phyloP scores from a whole-genome alignment of 2,888 invertebrate genomes.

The Blastobasis lacticolella region DNA sequence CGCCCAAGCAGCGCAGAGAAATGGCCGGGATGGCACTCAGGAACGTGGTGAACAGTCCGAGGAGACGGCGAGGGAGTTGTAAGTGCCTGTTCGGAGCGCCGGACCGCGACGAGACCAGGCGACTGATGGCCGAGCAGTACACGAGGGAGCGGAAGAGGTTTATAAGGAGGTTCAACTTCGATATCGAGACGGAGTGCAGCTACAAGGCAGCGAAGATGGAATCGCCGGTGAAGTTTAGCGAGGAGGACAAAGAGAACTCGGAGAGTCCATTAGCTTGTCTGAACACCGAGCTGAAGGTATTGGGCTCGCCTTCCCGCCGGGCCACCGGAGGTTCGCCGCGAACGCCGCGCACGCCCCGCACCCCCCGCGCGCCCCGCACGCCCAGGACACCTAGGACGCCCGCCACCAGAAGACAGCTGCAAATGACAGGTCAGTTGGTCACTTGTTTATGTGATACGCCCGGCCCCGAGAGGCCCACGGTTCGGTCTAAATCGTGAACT shows the following conservation, averaged over 20 bases:
- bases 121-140: constrained; percentile 75
- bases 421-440: constrained; percentile 65
- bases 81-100: constrained; percentile 77
- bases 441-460: neutral
- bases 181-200: constrained; percentile 63
- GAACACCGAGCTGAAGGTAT: constrained; percentile 54
- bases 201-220: constrained; percentile 54
- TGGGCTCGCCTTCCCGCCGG: constrained; percentile 49
- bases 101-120: constrained; percentile 72
- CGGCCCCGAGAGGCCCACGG: neutral
- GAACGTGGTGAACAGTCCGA: constrained; percentile 47
- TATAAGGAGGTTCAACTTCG: constrained; percentile 75
- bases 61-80: constrained; percentile 62
- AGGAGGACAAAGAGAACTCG: constrained; percentile 53
- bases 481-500: too few species aligned
- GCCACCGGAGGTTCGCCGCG: constrained; percentile 53
- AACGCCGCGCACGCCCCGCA: constrained; percentile 48
- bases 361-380: constrained; percentile 55
- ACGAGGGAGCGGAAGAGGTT: constrained; percentile 73
- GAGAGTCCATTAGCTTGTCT: constrained; percentile 55
- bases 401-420: constrained; percentile 66
- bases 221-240: constrained; percentile 61
- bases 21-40: constrained; percentile 54
- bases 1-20: constrained; percentile 62
- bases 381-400: constrained; percentile 64